These are phyloP conservation scores for Coptodon rendalli DNA, from an alignment of 2,113 vertebrate genomes.

Conservation along the genomic window DNA sequence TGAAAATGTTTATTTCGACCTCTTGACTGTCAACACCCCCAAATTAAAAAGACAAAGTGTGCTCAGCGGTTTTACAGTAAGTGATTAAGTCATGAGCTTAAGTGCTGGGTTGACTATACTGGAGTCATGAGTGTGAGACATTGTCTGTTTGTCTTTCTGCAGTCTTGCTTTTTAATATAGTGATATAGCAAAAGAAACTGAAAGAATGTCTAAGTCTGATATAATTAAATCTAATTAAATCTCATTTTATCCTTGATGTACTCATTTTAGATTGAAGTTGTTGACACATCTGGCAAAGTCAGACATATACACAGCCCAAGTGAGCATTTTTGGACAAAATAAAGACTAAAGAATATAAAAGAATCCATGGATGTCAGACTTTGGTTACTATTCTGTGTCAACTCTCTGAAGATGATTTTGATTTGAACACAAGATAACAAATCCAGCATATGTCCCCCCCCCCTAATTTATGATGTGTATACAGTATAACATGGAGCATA, in stretches of 20 bases:
- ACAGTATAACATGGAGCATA: background rate
- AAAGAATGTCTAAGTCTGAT: background rate
- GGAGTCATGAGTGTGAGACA: background rate
- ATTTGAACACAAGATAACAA: background rate
- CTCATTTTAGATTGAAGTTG: background rate
- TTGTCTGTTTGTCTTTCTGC: background rate
- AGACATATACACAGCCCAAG: fast-evolving
- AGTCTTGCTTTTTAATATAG: background rate
- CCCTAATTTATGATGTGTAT: background rate
- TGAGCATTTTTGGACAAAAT: background rate
- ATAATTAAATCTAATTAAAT: background rate
- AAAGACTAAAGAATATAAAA: background rate
- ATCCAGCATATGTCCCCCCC: background rate
- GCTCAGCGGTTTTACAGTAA: background rate
- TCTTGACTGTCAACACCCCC: background rate
- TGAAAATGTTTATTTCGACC: fast-evolving
- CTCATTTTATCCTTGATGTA: background rate
- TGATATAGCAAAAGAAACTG: background rate
- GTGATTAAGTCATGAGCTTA: background rate
- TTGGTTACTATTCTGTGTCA: background rate
- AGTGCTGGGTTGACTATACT: background rate
- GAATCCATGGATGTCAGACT: background rate
- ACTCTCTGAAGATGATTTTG: background rate
- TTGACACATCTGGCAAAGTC: background rate
- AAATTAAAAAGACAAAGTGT: background rate